Percentiles rank a stretch among this genome's conserved stretches.
Evolutionary conservation across 2,888 invertebrate genomes (phyloP).

Genomic region (Lasioglossum leucozonium): DNA sequence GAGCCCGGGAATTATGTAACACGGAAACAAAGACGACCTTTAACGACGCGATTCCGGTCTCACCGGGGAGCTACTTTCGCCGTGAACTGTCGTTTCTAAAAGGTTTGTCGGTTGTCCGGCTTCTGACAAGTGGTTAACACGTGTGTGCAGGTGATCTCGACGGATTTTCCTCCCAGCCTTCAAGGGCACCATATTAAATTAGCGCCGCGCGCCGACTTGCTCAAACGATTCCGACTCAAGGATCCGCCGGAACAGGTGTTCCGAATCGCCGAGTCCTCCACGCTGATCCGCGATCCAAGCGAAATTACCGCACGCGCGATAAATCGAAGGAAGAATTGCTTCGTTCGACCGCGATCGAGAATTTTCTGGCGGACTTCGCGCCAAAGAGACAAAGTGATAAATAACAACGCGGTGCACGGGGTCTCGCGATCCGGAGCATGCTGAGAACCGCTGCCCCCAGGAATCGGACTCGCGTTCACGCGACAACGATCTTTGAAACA

Average conservation of each 20-base stretch:
- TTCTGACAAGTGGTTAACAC: slow-evolving; percentile 70
- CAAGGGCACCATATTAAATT: slow-evolving; percentile 67
- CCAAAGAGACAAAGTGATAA: neutral
- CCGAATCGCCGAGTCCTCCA: neutral
- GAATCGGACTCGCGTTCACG: neutral
- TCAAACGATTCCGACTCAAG: neutral
- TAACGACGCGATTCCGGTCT: neutral
- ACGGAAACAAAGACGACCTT: slow-evolving; percentile 10
- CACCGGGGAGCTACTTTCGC: slow-evolving; percentile 4
- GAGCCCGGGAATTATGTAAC: neutral
- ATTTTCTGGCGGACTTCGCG: neutral
- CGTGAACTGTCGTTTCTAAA: slow-evolving; percentile 53
- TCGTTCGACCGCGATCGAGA: neutral
- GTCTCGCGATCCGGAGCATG: neutral
- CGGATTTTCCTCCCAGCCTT: slow-evolving; percentile 50
- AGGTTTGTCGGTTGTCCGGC: slow-evolving; percentile 71
- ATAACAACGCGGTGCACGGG: no score
- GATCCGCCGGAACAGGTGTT: neutral
- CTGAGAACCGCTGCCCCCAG: neutral
- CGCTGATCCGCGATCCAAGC: neutral
- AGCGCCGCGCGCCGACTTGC: neutral
- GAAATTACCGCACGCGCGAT: neutral
- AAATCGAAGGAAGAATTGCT: neutral
- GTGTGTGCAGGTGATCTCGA: slow-evolving; percentile 45
- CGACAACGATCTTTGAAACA: neutral